Conservation (phyloP, 2,888 invertebrate genomes). For the Spodoptera picta region DNA sequence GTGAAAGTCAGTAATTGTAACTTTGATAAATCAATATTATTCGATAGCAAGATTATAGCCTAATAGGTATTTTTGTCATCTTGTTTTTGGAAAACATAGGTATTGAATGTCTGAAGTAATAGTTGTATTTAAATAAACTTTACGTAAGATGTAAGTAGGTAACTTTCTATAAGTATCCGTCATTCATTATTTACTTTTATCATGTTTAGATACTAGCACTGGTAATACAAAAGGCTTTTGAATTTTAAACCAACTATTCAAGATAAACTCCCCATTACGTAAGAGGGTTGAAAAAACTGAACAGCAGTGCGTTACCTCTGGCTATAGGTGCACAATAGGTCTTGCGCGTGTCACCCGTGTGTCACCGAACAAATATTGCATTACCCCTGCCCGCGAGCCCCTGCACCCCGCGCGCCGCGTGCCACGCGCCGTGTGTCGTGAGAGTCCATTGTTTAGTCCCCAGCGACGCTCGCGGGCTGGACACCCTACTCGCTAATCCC, state of each 20-base stretch:
- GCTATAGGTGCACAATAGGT: slow-evolving; percentile 77
- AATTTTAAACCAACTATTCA: neutral
- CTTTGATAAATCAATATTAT: too few species aligned
- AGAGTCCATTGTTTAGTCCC: slow-evolving; percentile 73
- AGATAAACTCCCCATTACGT: slow-evolving; percentile 11
- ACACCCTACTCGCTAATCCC: slow-evolving; percentile 80
- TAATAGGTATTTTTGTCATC: too few species aligned
- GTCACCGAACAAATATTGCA: slow-evolving; percentile 87
- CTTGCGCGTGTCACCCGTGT: slow-evolving; percentile 85
- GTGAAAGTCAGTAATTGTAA: neutral
- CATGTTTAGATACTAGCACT: too few species aligned
- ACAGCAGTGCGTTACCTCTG: slow-evolving; percentile 71
- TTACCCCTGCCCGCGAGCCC: slow-evolving; percentile 63
- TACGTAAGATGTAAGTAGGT: too few species aligned
- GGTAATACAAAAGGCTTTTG: neutral
- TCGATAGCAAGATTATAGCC: too few species aligned
- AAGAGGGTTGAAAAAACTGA: slow-evolving; percentile 41
- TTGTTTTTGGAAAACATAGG: too few species aligned
- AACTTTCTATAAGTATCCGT: too few species aligned
- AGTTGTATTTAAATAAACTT: too few species aligned
- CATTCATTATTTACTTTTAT: too few species aligned
- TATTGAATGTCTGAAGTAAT: too few species aligned
- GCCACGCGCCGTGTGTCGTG: slow-evolving; percentile 68
- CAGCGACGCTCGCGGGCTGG: slow-evolving; percentile 68
- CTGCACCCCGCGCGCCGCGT: slow-evolving; percentile 40